phyloP scores from a whole-genome alignment of 2,113 vertebrate genomes.

The Gnathonemus echidnorhynchus region DNA sequence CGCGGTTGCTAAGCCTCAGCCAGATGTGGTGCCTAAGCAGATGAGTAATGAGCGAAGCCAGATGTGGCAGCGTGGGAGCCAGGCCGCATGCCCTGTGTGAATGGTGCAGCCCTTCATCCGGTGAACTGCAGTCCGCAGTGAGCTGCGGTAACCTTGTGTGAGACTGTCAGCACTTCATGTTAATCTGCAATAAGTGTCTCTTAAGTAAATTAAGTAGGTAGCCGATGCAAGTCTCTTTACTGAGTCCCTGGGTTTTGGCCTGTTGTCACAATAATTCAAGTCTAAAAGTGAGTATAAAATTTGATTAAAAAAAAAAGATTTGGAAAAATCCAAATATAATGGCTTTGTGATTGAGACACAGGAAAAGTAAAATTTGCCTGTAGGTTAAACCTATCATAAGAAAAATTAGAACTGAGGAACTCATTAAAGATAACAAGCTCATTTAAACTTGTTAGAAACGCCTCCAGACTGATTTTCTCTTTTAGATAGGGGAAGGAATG shows the following conservation, averaged over 20 bases:
- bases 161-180: not conserved
- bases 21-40: not conserved
- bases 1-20: not conserved
- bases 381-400: conserved; percentile 46
- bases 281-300: not conserved
- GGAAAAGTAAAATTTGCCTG: conserved; percentile 25
- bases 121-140: not conserved
- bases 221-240: not conserved
- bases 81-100: not conserved
- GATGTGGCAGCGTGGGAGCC: not conserved
- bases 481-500: not conserved
- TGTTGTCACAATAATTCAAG: not conserved
- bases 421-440: conserved; percentile 39
- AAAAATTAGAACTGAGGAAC: conserved; percentile 51
- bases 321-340: not conserved
- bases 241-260: not conserved
- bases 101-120: not conserved
- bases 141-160: not conserved
- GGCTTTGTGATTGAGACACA: conserved; percentile 25
- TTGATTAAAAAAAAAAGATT: not conserved
- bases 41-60: not conserved
- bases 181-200: not conserved
- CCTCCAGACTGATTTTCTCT: conserved; percentile 1
- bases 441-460: conserved; percentile 15
- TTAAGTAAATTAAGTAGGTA: not conserved